phyloP scores from a whole-genome alignment of 2,113 vertebrate species.

The Heterotilapia buettikoferi region DNA sequence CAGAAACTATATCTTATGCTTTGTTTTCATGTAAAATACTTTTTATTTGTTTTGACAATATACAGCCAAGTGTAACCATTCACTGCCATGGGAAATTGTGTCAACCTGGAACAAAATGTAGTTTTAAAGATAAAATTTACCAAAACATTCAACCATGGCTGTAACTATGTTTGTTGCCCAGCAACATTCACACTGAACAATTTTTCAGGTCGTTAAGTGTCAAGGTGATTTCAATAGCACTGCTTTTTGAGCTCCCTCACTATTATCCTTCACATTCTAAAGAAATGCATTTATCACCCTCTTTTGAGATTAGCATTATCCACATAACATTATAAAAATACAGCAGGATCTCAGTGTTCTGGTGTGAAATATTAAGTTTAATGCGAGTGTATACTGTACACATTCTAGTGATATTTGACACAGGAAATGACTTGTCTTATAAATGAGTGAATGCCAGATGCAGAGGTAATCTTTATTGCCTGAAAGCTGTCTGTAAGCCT shows the following conservation, averaged over 20 bases:
- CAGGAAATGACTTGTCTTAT: background rate
- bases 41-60: background rate
- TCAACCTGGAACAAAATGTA: background rate
- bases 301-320: background rate
- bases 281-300: background rate
- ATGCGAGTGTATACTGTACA: background rate
- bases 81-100: background rate
- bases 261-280: background rate
- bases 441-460: background rate
- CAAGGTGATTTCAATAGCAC: conserved; percentile 10
- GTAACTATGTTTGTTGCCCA: conserved; percentile 19
- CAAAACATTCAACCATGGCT: background rate
- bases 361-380: background rate
- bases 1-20: background rate
- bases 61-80: background rate
- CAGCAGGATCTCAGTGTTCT: background rate
- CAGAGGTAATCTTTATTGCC: background rate
- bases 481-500: background rate
- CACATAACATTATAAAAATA: background rate
- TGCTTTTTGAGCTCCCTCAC: background rate
- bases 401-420: background rate
- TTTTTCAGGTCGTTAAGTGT: background rate
- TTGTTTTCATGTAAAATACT: background rate
- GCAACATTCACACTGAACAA: conserved; percentile 17
- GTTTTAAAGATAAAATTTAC: background rate